Conservation (phyloP, 2,113 vertebrate genomes). For the Pseudolaguvia tuberculata region DNA sequence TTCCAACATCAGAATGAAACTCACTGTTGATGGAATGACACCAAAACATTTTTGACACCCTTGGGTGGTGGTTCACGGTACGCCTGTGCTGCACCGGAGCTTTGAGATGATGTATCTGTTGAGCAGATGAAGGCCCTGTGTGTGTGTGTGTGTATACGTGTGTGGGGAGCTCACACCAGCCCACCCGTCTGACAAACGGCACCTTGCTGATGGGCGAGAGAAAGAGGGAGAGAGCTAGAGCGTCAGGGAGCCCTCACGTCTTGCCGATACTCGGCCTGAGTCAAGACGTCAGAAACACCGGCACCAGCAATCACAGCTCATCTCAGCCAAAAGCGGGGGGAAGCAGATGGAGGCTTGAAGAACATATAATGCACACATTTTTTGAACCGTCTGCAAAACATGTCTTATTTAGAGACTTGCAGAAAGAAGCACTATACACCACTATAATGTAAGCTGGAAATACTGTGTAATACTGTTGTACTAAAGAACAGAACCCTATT, state of each 20-base stretch:
- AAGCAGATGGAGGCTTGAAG: constrained; percentile 47
- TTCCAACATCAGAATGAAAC: neutral
- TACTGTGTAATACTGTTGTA: neutral
- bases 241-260: constrained; percentile 62
- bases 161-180: constrained; percentile 72
- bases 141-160: constrained; percentile 1
- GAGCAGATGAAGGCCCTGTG: constrained; percentile 72
- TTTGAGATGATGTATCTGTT: constrained; percentile 63
- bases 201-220: constrained; percentile 59
- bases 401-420: constrained; percentile 12
- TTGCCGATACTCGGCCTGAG: constrained; percentile 59
- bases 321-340: constrained; percentile 53
- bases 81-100: constrained; percentile 49
- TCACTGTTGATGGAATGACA: neutral
- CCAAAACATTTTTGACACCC: constrained; percentile 15
- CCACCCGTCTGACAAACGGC: constrained; percentile 73
- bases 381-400: constrained; percentile 25
- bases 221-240: constrained; percentile 59
- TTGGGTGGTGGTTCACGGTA: constrained; percentile 36
- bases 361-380: constrained; percentile 48
- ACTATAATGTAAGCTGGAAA: neutral
- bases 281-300: constrained; percentile 61
- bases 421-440: neutral
- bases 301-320: constrained; percentile 48
- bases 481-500: neutral